Evolutionary conservation across 2,113 vertebrate species (phyloP).

Genomic region (Sminthopsis crassicaudata): DNA sequence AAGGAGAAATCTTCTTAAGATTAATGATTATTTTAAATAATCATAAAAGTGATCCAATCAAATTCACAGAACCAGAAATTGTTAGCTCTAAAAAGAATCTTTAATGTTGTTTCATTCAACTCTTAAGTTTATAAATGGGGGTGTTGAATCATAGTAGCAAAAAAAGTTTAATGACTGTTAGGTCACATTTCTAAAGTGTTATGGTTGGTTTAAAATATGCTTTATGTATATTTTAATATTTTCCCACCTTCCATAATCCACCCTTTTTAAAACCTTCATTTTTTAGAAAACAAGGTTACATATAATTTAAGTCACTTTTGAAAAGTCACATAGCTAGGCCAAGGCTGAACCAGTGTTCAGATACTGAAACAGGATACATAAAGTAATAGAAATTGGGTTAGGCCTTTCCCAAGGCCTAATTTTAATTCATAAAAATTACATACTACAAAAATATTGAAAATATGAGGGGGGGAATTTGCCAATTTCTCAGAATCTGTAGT

Average conservation of each 20-base stretch:
- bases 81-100: background rate
- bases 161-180: background rate
- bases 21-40: slow-evolving; percentile 18
- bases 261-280: background rate
- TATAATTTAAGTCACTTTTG: background rate
- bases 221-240: background rate
- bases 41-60: slow-evolving; percentile 33
- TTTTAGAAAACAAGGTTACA: background rate
- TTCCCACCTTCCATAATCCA: no score
- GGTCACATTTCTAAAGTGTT: background rate
- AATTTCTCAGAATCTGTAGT: background rate
- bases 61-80: slow-evolving; percentile 37
- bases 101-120: background rate
- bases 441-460: background rate
- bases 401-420: background rate
- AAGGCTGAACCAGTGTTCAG: background rate
- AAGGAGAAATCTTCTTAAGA: slow-evolving; percentile 36
- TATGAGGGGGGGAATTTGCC: background rate
- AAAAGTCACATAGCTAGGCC: background rate
- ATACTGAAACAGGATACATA: background rate
- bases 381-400: background rate
- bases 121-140: background rate
- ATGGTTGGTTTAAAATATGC: background rate
- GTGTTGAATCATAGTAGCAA: background rate
- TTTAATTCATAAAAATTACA: background rate